Conservation (phyloP, 2,113 vertebrate species). For the Oriolus oriolus region DNA sequence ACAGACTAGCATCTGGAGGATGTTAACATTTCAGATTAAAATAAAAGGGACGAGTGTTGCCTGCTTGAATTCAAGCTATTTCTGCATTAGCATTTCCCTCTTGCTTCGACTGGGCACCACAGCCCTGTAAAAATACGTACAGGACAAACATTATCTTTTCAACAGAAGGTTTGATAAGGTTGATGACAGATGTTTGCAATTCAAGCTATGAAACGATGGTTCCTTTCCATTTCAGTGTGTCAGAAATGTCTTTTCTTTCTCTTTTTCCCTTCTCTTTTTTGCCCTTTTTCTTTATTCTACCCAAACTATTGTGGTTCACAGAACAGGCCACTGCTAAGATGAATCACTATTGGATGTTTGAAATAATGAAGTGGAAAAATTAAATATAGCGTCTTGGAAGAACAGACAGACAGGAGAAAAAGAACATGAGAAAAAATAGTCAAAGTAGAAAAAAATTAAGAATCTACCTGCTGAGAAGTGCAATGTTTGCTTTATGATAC, state of each 20-base stretch:
- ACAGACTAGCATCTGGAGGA: constrained; percentile 19
- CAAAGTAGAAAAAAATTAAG: constrained; percentile 8
- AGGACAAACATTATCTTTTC: constrained; percentile 38
- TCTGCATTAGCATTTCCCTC: background rate
- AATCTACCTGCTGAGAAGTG: constrained; percentile 22
- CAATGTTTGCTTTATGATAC: constrained; percentile 32
- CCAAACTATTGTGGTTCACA: constrained; percentile 41
- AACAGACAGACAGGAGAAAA: background rate
- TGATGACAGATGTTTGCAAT: constrained; percentile 30
- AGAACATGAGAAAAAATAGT: background rate
- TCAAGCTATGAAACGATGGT: constrained; percentile 21
- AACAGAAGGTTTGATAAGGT: constrained; percentile 39
- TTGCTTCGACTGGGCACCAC: background rate
- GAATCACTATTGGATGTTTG: constrained; percentile 37
- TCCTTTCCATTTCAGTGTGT: constrained; percentile 25
- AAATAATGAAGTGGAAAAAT: constrained; percentile 56
- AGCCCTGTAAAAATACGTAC: constrained; percentile 12
- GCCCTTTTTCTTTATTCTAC: background rate
- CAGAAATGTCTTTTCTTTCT: background rate
- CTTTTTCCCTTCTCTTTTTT: background rate
- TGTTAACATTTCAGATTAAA: constrained; percentile 39
- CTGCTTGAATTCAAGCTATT: constrained; percentile 22
- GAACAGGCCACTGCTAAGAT: constrained; percentile 34
- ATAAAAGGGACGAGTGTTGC: constrained; percentile 41
- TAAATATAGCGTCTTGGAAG: constrained; percentile 50